A percentile compares a stretch with the other conserved stretches of the same genome.
Evolutionary conservation across 53 echinoderm and acorn worm genomes (phyloP).

Genomic region (Echinarachnius parma): DNA sequence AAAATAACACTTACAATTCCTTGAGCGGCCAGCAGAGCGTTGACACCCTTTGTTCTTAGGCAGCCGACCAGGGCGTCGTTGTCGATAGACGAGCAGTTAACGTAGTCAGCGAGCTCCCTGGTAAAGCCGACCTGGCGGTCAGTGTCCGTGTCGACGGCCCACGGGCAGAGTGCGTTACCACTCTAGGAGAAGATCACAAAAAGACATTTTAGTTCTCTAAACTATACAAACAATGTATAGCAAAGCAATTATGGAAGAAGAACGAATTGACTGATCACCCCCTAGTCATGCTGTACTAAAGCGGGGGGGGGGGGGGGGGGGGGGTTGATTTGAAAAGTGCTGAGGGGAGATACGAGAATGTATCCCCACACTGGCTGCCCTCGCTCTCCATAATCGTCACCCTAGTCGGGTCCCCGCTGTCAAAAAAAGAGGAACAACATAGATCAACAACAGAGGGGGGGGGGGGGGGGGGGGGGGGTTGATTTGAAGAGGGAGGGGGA

Average conservation of each 20-base stretch:
- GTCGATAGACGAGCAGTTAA: slow-evolving; percentile 16
- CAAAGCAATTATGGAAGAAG: background rate
- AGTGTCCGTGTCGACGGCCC: slow-evolving; percentile 42
- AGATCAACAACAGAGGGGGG: too few relatives aligned
- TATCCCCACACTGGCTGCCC: slow-evolving; percentile 19
- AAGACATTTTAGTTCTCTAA: too few relatives aligned
- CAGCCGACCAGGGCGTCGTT: slow-evolving; percentile 30
- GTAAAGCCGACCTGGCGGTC: slow-evolving; percentile 28
- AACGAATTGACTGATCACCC: too few relatives aligned
- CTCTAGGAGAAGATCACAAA: slow-evolving; percentile 5
- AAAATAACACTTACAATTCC: slow-evolving; percentile 14
- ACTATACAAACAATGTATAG: too few relatives aligned
- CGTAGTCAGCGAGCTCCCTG: slow-evolving; percentile 1
- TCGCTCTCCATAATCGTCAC: slow-evolving; percentile 43
- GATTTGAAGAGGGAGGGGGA: too few relatives aligned
- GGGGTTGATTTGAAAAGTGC: too few relatives aligned
- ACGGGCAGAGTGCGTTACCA: slow-evolving; percentile 44
- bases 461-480: too few relatives aligned
- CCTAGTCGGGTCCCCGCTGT: slow-evolving; percentile 14
- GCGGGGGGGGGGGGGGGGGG: too few relatives aligned
- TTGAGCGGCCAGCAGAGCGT: background rate
- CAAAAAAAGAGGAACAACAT: background rate
- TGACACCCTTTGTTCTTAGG: slow-evolving; percentile 11
- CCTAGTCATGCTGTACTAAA: too few relatives aligned
- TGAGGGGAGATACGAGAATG: slow-evolving; percentile 29